Evolutionary conservation across 2,113 vertebrate genomes (phyloP), one percentile per base, ranked within the genome.

Genomic region (Elachura formosa): DNA sequence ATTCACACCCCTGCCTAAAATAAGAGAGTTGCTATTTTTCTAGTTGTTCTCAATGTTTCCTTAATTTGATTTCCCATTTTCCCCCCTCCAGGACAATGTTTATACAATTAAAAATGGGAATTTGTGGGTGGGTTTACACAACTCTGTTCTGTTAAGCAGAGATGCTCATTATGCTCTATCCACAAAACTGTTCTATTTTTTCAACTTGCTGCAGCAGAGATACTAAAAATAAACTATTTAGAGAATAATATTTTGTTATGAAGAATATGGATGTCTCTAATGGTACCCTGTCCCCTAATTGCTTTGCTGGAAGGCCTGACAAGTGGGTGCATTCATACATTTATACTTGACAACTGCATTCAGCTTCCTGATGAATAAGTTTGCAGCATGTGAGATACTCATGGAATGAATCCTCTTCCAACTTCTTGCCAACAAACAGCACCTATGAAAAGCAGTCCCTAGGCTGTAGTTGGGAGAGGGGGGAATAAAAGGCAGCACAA

Each of bases 401-500:
- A 0, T 28, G 23, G 68, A 75, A 33, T 41, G 52, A 69, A 73
- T 68, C 59, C 40, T 81, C 59, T 73, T 74, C 52, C 77, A 64
- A 18, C 22, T n/a, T 45, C 62, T 66, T 51, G 54, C 40, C 7
- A 8, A 34, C 23, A 14, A 59, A 10, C 28, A 75, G 40, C 29
- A 49, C 52, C 41, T 41, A 19, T 26, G 19, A 14, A 58, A 87
- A 87, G 40, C 14, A 43, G 9, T 13, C 19, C 46, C 19, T 28
- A 33, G 11, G 33, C 0, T 43, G 26, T 8, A 18, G 7, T 0
- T 78, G 55, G 45, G 29, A n/a, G 33, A 36, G 18, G 9, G 18
- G 5, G 1, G 2, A 6, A 4, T 5, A 24, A 21, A 51, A 41
- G 15, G 22, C 0, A 0, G 13, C 20, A 36, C 64, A 4, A 34